phyloP scores from a whole-genome alignment of 2,888 invertebrate genomes.

The Morinoia aosen region DNA sequence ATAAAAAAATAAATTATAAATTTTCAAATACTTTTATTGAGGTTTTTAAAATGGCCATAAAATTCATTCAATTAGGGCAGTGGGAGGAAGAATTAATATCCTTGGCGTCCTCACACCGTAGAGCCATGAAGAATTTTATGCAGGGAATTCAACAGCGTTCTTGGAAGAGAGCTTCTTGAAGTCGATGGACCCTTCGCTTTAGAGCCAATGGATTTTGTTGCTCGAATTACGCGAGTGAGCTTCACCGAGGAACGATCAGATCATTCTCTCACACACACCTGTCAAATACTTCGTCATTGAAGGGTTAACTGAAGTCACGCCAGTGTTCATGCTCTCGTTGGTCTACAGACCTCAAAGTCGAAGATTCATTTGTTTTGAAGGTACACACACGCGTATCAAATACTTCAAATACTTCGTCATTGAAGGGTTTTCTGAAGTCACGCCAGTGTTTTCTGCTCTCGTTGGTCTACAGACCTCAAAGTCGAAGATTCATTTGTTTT shows the following conservation, averaged over 20 bases:
- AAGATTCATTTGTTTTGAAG: background rate
- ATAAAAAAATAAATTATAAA: background rate
- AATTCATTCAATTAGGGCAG: background rate
- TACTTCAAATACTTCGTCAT: background rate
- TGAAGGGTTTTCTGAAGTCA: background rate
- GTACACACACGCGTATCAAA: background rate
- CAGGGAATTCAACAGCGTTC: background rate
- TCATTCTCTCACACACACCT: background rate
- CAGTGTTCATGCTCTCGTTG: background rate
- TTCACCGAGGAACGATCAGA: background rate
- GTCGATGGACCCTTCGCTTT: background rate
- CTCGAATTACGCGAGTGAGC: background rate
- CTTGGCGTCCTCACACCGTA: background rate
- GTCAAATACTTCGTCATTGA: background rate
- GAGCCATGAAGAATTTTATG: background rate
- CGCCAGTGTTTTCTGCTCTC: background rate
- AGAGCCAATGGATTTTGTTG: background rate
- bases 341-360: background rate
- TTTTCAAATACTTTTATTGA: background rate
- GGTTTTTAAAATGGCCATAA: background rate
- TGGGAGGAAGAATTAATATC: background rate
- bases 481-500: background rate
- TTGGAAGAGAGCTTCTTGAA: background rate
- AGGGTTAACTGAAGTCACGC: background rate
- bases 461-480: background rate